Evolutionary conservation across 2,797 vertebrate species (phyloP), one percentile per base, ranked within the genome.

Genomic region (Neosalanx taihuensis): DNA sequence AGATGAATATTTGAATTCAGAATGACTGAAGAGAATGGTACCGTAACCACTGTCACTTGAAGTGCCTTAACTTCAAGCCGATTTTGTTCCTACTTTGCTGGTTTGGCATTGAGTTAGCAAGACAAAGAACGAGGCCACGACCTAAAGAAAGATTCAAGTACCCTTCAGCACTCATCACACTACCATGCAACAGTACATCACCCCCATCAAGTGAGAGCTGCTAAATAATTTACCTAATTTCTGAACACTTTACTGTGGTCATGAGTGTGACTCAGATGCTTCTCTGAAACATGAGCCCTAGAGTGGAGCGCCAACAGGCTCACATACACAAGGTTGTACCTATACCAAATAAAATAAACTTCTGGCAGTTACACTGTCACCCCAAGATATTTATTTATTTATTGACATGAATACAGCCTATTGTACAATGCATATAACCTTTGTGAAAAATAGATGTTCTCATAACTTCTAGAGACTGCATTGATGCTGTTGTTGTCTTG

Each of bases 151-250:
- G 53, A 13, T 3, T 30, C 17, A 29, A 49, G 23, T 51, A 66
- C 46, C 41, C 64, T 49, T 12, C n/a, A 33, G 57, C 31, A 29
- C 12, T 12, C 67, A 18, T 13, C 53, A 37, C 30, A 10, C 23
- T 20, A n/a, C 53, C 30, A 41, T 30, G 26, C 67, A 20, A 23
- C 37, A 51, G 29, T 72, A 70, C 60, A 76, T 76, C 62, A 72
- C 66, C 62, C 57, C 51, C 60, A 64, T 35, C n/a, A 61, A 66
- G 71, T 53, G 67, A 56, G 62, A 37, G 31, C 33, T 69, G 59
- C 69, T 76, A 66, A 76, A 76, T 76, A 65, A 76, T 76, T 60
- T 59, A 76, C 64, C 26, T 31, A 5, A 41, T 30, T 63, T 69
- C 64, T 69, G 70, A 67, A 72, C 69, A 60, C 65, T 41, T 49